These are phyloP conservation scores for Geopemphigus sp. DNA, from an alignment of 1,140 invertebrate species.

Conservation along the genomic window DNA sequence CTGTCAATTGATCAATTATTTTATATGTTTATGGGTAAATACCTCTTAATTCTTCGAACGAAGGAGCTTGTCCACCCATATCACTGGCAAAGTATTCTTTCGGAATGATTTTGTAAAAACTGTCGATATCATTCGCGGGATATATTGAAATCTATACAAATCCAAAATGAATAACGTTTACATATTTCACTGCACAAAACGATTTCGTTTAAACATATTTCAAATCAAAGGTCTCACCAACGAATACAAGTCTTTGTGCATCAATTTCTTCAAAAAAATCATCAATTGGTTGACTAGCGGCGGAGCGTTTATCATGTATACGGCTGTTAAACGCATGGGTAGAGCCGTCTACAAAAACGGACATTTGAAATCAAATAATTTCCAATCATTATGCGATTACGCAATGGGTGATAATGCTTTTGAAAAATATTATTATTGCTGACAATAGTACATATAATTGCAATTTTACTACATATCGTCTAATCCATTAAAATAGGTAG, in stretches of 20 bases:
- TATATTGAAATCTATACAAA: constrained; percentile 9
- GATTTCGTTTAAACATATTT: too few relatives aligned
- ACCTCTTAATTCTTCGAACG: constrained; percentile 39
- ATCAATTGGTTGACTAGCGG: constrained; percentile 52
- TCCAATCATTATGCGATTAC: too few relatives aligned
- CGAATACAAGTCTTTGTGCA: constrained; percentile 51
- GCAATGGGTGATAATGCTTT: too few relatives aligned
- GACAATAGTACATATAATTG: too few relatives aligned
- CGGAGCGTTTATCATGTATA: constrained; percentile 51
- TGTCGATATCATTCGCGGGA: constrained; percentile 9
- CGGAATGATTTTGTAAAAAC: constrained; percentile 27
- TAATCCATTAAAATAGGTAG: too few relatives aligned
- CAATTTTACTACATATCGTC: too few relatives aligned
- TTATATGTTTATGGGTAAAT: background rate
- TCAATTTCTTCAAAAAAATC: constrained; percentile 50
- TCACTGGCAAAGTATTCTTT: constrained; percentile 46
- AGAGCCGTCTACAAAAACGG: constrained; percentile 50
- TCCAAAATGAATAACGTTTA: too few relatives aligned
- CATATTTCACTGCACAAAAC: too few relatives aligned
- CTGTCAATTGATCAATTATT: too few relatives aligned
- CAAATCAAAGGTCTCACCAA: constrained; percentile 48
- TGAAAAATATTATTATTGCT: too few relatives aligned
- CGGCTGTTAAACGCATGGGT: constrained; percentile 51
- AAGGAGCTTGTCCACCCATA: constrained; percentile 48
- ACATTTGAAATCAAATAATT: too few relatives aligned